Evolutionary conservation across 2,113 vertebrate genomes (phyloP).

Genomic region (Circaetus gallicus): DNA sequence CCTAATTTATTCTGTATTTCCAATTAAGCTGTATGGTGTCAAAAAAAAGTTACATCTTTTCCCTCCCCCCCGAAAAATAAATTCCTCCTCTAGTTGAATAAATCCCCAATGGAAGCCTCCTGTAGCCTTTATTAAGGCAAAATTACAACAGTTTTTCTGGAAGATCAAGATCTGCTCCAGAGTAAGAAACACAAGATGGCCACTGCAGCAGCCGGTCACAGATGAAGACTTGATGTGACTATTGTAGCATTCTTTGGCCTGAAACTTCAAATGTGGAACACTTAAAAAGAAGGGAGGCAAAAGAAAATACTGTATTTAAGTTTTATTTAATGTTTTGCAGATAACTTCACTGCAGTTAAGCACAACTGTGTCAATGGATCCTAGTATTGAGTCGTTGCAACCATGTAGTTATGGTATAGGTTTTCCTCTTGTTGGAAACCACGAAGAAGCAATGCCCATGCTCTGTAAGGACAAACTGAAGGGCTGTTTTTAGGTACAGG

Average conservation of each 20-base stretch:
- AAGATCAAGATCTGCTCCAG: background rate
- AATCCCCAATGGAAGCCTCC: background rate
- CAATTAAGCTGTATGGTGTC: slow-evolving; percentile 10
- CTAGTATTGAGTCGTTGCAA: background rate
- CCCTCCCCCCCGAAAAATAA: background rate
- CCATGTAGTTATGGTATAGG: accelerated
- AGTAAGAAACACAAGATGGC: background rate
- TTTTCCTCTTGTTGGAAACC: background rate
- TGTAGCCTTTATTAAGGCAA: background rate
- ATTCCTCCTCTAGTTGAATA: background rate
- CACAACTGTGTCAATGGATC: background rate
- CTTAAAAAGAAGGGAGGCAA: background rate
- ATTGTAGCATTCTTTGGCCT: background rate
- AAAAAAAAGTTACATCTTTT: background rate
- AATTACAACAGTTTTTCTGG: background rate
- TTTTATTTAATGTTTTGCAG: background rate
- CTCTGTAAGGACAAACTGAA: background rate
- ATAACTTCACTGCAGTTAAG: background rate
- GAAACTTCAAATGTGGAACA: background rate
- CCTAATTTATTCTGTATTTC: slow-evolving; percentile 44
- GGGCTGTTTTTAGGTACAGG: background rate
- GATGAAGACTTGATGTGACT: background rate
- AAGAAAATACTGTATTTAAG: background rate
- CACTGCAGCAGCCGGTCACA: background rate
- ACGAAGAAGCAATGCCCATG: background rate